phyloP scores from a whole-genome alignment of 2,888 invertebrate genomes.

The Falcaria lacertinaria region DNA sequence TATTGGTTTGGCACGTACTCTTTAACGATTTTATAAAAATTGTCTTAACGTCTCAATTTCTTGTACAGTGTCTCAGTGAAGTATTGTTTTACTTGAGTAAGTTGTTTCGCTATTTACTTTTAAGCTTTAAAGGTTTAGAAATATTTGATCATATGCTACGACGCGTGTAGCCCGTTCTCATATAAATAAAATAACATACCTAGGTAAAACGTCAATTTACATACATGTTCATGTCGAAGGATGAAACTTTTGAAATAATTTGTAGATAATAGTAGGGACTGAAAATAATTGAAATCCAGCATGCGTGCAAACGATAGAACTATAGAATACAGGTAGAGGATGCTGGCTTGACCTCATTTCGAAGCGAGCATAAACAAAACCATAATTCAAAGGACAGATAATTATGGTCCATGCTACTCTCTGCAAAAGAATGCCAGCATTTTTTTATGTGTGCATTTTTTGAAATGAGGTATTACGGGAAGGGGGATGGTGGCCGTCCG shows the following conservation, averaged over 20 bases:
- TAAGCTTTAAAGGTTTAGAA: too few species aligned
- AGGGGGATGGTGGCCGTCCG: slow-evolving; percentile 47
- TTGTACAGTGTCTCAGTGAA: too few species aligned
- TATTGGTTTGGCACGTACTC: slow-evolving; percentile 27
- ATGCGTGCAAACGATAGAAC: too few species aligned
- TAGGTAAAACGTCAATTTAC: too few species aligned
- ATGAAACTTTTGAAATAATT: slow-evolving; percentile 16
- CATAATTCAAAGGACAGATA: slow-evolving; percentile 38
- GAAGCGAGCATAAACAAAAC: slow-evolving; percentile 39
- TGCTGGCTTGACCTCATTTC: slow-evolving; percentile 25
- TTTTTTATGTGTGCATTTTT: slow-evolving; percentile 65
- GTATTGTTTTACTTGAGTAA: too few species aligned
- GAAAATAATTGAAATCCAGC: slow-evolving; percentile 33
- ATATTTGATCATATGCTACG: too few species aligned
- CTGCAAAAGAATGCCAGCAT: slow-evolving; percentile 48
- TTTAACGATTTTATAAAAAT: background rate
- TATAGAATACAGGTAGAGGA: slow-evolving; percentile 1
- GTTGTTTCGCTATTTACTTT: too few species aligned
- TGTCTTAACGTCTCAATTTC: background rate
- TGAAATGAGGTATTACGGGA: slow-evolving; percentile 46
- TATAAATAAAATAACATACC: too few species aligned
- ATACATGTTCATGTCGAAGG: slow-evolving; percentile 6
- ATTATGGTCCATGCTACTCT: slow-evolving; percentile 48
- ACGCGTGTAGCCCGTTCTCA: too few species aligned
- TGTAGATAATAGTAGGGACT: slow-evolving; percentile 27